phyloP scores from a whole-genome alignment of 2,888 invertebrate species.

The Brachypterus glaber region DNA sequence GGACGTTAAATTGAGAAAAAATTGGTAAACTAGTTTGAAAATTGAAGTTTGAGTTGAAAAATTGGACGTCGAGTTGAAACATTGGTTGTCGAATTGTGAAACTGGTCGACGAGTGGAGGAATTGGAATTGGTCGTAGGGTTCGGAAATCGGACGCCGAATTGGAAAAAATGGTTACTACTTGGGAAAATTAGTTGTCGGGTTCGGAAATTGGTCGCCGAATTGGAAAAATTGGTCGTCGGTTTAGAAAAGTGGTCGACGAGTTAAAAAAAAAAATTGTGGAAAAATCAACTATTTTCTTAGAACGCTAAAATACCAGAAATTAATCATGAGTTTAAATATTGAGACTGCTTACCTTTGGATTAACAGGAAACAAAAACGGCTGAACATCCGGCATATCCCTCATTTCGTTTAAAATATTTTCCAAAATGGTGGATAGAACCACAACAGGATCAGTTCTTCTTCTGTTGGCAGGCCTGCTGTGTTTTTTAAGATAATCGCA shows the following conservation, averaged over 20 bases:
- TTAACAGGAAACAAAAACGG: slow-evolving; percentile 93
- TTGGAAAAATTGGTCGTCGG: too few species aligned
- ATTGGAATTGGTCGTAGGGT: too few species aligned
- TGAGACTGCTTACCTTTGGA: slow-evolving; percentile 64
- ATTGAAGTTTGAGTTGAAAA: too few species aligned
- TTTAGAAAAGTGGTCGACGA: slow-evolving; percentile 2
- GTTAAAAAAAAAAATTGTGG: not conserved
- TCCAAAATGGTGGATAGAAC: slow-evolving; percentile 88
- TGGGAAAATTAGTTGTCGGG: too few species aligned
- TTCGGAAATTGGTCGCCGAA: too few species aligned
- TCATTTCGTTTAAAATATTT: slow-evolving; percentile 83
- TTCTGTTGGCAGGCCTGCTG: slow-evolving; percentile 74
- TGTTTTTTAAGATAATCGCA: slow-evolving; percentile 85
- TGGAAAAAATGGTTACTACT: too few species aligned
- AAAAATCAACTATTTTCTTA: not conserved
- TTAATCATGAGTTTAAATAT: not conserved
- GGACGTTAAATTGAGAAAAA: too few species aligned
- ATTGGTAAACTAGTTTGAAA: too few species aligned
- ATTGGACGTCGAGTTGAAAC: too few species aligned
- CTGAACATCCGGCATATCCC: slow-evolving; percentile 83
- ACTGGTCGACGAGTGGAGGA: too few species aligned
- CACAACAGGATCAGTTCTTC: slow-evolving; percentile 93
- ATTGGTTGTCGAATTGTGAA: too few species aligned
- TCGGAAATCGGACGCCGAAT: too few species aligned
- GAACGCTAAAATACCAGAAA: not conserved